phyloP scores from a whole-genome alignment of 2,113 vertebrate genomes.

The Sisor rabdophorus region DNA sequence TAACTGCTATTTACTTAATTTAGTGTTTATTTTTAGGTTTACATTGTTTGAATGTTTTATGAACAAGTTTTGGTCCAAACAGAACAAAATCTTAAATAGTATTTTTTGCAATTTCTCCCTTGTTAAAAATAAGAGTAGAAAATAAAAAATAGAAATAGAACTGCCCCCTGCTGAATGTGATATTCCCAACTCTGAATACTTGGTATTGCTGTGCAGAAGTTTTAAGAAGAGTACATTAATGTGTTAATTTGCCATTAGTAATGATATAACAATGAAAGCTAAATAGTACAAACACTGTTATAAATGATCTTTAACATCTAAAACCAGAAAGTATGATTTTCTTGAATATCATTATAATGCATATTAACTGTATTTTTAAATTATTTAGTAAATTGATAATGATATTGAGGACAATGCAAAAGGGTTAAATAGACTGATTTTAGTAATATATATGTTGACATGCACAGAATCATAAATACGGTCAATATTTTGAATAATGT shows the following conservation, averaged over 20 bases:
- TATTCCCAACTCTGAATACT: neutral
- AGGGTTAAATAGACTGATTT: neutral
- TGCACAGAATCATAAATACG: conserved; percentile 8
- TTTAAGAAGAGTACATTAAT: neutral
- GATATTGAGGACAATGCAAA: neutral
- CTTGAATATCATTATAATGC: neutral
- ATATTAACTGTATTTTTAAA: neutral
- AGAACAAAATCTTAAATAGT: neutral
- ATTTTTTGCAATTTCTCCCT: neutral
- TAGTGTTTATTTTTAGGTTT: neutral
- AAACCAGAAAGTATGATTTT: neutral
- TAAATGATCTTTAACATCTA: neutral
- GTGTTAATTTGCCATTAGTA: neutral
- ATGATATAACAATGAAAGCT: neutral
- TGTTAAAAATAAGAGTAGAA: neutral
- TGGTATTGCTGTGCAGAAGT: neutral
- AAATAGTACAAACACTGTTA: neutral
- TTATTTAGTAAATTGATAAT: neutral
- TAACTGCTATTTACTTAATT: neutral
- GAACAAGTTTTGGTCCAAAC: neutral
- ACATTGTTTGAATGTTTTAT: neutral
- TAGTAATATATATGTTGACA: neutral
- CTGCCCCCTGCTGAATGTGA: neutral
- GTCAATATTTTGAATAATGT: conserved; percentile 2
- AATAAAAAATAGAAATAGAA: neutral